Evolutionary conservation across 1,140 invertebrate species (phyloP).

Genomic region (Teleopsis dalmanni): DNA sequence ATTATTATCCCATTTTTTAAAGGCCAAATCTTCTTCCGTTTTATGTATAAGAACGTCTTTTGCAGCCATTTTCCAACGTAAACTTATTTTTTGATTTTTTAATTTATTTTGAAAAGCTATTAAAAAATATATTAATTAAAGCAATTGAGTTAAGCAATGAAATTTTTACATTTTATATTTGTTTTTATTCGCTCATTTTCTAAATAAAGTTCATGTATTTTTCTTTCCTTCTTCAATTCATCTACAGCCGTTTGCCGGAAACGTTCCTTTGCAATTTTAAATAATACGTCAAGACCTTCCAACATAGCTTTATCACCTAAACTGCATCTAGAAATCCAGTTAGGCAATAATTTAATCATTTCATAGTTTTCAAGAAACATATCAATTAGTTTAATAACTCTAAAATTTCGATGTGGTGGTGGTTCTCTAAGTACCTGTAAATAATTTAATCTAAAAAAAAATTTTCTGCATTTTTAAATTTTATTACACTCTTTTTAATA

Average conservation of each 20-base stretch:
- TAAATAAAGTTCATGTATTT: conserved; percentile 13
- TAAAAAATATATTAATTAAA: conserved; percentile 2
- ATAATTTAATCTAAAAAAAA: no score
- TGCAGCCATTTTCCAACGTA: conserved; percentile 11
- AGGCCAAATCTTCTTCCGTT: conserved; percentile 13
- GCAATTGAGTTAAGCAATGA: not conserved
- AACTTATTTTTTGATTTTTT: conserved; percentile 9
- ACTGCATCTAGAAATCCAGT: conserved; percentile 3
- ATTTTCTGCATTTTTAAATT: not conserved
- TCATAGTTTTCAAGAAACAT: conserved; percentile 13
- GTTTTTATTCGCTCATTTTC: conserved; percentile 11
- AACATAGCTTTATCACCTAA: conserved; percentile 10
- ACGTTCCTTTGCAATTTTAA: conserved; percentile 6
- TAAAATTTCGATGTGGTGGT: conserved; percentile 1
- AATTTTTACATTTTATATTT: conserved; percentile 8
- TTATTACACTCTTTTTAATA: not conserved
- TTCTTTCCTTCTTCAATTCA: conserved; percentile 13
- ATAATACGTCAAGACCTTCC: conserved; percentile 4
- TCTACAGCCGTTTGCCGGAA: conserved; percentile 9
- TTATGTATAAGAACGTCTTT: conserved; percentile 14
- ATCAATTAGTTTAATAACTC: conserved; percentile 12
- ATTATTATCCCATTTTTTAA: conserved; percentile 17
- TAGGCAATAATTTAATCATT: conserved; percentile 2
- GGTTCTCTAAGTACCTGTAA: not conserved
- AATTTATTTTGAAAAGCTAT: conserved; percentile 8